Evolutionary conservation across 1,140 invertebrate genomes (phyloP), one percentile per base, ranked within the genome.

Genomic region (Aphelenchoides besseyi): DNA sequence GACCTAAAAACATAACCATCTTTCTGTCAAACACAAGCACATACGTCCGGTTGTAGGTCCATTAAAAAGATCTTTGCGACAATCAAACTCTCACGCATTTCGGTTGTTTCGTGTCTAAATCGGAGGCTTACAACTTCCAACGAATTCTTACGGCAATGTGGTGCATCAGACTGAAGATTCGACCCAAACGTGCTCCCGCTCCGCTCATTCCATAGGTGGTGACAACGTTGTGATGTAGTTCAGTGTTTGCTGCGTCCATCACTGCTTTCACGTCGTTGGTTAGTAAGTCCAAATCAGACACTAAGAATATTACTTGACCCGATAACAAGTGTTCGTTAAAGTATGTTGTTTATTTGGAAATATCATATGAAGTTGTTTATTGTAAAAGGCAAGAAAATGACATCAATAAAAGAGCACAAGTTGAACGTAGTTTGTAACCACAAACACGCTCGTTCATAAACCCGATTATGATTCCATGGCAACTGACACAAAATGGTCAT

Each of bases 201-300:
- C 30, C 30, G 0, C 16, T 37, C 9, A 66, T 37, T 53, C 63
- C 63, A 53, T 23, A 66, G 63, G 16, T 66, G n/a, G 12, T 28
- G 1, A 37, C 30, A 23, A 66, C 32, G 32, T 63, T n/a, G 30
- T 32, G 36, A 16, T 18, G 32, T 12, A 66, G 63, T 3, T 66
- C 63, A n/a, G 12, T 66, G 63, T 66, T 66, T 26, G 30, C 30
- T 0, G 63, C 63, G 8, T 66, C 63, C 30, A 66, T 66, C 1
- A 66, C 2, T 16, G 9, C 28, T 30, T 29, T 33, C 30, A 61
- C 30, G n/a, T 61, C 59, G 1, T 16, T 16, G 26, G 59, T 61
- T 1, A 61, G n/a, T 2, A 61, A 29, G n/a, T 61, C n/a, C 59
- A 61, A 18, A n/a, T 61, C 59, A 36, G n/a, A 30, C 26, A 61